These are phyloP conservation scores for Todus mexicanus DNA, from an alignment of 2,797 vertebrate genomes.

Conservation along the genomic window DNA sequence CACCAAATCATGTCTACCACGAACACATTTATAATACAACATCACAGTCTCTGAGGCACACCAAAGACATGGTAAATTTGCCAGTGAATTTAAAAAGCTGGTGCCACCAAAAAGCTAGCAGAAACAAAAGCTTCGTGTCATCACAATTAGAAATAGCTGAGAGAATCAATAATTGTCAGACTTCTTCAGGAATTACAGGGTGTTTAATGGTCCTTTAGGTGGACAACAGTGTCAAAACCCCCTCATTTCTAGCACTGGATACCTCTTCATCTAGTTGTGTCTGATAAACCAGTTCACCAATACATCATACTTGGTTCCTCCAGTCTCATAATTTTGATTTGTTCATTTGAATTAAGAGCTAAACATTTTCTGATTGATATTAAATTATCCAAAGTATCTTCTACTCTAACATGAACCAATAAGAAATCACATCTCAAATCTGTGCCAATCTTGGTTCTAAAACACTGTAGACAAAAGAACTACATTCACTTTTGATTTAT, in stretches of 20 bases:
- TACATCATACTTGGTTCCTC: not conserved
- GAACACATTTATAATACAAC: not conserved
- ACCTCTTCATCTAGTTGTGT: not conserved
- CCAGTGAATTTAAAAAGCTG: not conserved
- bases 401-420: not conserved
- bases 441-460: not conserved
- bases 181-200: not conserved
- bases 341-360: not conserved
- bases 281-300: not conserved
- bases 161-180: not conserved
- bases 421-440: not conserved
- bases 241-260: not conserved
- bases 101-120: not conserved
- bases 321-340: not conserved
- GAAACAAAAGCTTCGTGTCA: not conserved
- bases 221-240: not conserved
- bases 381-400: not conserved
- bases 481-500: not conserved
- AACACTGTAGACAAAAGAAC: not conserved
- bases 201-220: not conserved
- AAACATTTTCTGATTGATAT: not conserved
- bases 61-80: not conserved
- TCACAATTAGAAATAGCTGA: not conserved
- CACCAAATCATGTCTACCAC: not conserved
- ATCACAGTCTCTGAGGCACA: not conserved